These are phyloP conservation scores for Theocolax elegans DNA, from an alignment of 1,140 invertebrate species.

Conservation along the genomic window DNA sequence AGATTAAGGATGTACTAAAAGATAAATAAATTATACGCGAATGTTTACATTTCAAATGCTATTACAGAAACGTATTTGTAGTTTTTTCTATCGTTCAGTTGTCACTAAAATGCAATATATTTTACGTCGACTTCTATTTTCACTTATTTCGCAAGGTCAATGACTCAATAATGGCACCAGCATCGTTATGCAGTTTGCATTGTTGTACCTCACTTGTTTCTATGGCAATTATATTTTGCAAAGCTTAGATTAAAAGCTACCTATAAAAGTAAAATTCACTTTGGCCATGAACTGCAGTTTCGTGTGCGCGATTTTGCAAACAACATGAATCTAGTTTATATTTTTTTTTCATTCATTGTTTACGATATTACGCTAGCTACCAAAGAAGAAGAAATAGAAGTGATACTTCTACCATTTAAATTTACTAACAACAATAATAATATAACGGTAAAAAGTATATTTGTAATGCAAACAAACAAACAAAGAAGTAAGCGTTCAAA, in stretches of 20 bases:
- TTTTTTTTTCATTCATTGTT: background rate
- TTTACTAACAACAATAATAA: background rate
- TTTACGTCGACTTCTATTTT: too few relatives aligned
- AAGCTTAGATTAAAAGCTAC: conserved; percentile 3
- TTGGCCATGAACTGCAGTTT: conserved; percentile 12
- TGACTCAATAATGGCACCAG: conserved; percentile 36
- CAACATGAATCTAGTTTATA: background rate
- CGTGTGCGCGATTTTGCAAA: background rate
- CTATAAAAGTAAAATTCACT: conserved; percentile 12
- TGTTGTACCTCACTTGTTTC: background rate
- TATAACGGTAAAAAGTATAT: conserved; percentile 11
- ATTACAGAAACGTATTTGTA: too few relatives aligned
- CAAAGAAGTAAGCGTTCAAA: background rate
- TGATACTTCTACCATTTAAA: conserved; percentile 1
- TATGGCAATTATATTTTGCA: conserved; percentile 21
- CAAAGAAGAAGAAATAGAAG: conserved; percentile 11
- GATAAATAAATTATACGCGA: too few relatives aligned
- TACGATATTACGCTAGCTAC: background rate
- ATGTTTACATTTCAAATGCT: too few relatives aligned
- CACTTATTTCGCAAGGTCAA: conserved; percentile 18
- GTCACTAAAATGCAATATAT: too few relatives aligned
- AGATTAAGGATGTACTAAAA: too few relatives aligned
- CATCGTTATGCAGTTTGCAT: conserved; percentile 18
- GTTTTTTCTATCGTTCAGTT: too few relatives aligned
- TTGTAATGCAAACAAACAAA: too few relatives aligned